phyloP scores from a whole-genome alignment of 2,113 vertebrate genomes.

The Macrotus californicus region DNA sequence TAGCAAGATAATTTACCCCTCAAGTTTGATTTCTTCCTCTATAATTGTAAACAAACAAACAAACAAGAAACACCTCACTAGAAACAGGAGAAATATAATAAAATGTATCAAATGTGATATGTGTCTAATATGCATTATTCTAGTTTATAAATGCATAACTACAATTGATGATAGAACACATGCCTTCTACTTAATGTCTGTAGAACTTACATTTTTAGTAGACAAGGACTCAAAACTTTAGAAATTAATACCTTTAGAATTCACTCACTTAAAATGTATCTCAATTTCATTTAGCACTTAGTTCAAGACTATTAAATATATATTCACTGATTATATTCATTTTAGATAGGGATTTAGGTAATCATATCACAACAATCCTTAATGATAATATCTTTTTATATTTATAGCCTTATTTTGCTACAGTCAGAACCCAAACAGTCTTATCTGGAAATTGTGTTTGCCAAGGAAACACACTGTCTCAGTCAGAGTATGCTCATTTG shows the following conservation, averaged over 20 bases:
- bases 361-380: neutral
- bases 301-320: neutral
- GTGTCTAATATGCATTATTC: neutral
- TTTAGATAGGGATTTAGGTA: neutral
- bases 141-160: neutral
- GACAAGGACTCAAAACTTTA: neutral
- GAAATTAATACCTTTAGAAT: slow-evolving; percentile 3
- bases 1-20: neutral
- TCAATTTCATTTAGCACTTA: slow-evolving; percentile 3
- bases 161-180: neutral
- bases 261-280: neutral
- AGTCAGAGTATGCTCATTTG: neutral
- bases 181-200: neutral
- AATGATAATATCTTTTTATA: slow-evolving; percentile 13
- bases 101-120: neutral
- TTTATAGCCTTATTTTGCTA: neutral
- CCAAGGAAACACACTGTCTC: neutral
- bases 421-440: neutral
- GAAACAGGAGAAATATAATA: neutral
- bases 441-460: neutral
- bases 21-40: neutral
- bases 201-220: neutral
- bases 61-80: neutral
- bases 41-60: neutral
- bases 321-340: neutral